Evolutionary conservation across 2,888 invertebrate species (phyloP), one percentile per base, ranked within the genome.

Genomic region (Rotaria magnacalcarata): DNA sequence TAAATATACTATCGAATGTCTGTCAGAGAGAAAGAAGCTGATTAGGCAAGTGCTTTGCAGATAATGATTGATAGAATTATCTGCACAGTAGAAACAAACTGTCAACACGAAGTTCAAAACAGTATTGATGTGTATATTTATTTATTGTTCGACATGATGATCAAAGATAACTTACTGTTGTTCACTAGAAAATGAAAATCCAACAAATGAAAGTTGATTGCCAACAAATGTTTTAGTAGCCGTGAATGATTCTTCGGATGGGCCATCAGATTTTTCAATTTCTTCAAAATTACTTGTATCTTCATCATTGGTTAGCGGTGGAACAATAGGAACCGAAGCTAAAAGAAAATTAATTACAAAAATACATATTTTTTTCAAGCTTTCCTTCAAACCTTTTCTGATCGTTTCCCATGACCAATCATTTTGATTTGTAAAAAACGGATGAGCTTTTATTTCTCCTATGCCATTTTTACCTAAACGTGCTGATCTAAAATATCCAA

Each of bases 221-320:
- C 97, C 99, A 87, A 96, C 96, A 92, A 99, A 99, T 75, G 96
- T 96, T 92, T 96, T 98, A 86, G 98, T 97, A 89, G 95, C 94
- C 50, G 97, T 96, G 92, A 99, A 99, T 89, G 94, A 94, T 91
- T 98, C 97, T 90, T 96, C 96, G 1, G 95, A 93, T 6, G 90
- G 89, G 41, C 94, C 94, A 90, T 96, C 96, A 88, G 96, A 96
- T 90, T 96, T 95, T 89, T 97, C 97, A 87, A 97, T 95, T 89
- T 97, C 97, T 91, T 98, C 98, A 92, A 99, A 99, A 92, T 99
- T 96, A 89, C 96, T 95, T 0, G 99, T 97, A 91, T 99, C 99
- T 90, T 97, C 97, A 90, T 99, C 99, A 88, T 97, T 95, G 34
- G 94, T 93, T 86, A 99, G 92, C 90, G 98, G 97, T 24, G 98